phyloP scores from a whole-genome alignment of 2,113 vertebrate genomes.

The Onychorhynchus coronatus region DNA sequence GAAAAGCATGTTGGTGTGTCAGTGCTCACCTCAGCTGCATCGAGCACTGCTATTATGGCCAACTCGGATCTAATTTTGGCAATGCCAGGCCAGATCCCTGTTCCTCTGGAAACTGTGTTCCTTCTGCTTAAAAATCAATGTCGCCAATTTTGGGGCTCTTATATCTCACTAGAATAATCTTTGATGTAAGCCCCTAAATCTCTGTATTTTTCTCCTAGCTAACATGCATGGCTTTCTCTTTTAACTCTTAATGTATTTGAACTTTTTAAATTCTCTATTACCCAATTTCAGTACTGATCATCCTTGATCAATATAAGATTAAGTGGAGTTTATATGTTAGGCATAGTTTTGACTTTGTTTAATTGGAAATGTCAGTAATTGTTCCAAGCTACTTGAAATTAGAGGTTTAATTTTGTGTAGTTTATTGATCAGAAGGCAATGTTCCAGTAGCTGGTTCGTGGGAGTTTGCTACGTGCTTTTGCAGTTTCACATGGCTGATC shows the following conservation, averaged over 20 bases:
- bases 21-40: not conserved
- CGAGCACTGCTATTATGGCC: accelerated
- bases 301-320: not conserved
- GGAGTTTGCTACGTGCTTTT: not conserved
- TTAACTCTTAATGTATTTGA: not conserved
- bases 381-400: not conserved
- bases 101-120: not conserved
- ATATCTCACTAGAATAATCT: not conserved
- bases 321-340: not conserved
- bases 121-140: not conserved
- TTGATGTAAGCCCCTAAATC: not conserved
- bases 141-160: not conserved
- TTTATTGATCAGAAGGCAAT: not conserved
- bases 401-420: not conserved
- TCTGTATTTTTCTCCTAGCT: not conserved
- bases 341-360: not conserved
- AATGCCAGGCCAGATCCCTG: not conserved
- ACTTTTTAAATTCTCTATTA: not conserved
- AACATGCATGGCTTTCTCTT: not conserved
- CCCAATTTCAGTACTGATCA: not conserved
- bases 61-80: not conserved
- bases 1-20: not conserved
- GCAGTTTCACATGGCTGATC: not conserved
- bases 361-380: not conserved
- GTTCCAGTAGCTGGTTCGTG: not conserved